Percentiles rank a stretch among this genome's conserved stretches.
Evolutionary conservation across 2,888 invertebrate species (phyloP).

Genomic region (Dryobotodes eremita): DNA sequence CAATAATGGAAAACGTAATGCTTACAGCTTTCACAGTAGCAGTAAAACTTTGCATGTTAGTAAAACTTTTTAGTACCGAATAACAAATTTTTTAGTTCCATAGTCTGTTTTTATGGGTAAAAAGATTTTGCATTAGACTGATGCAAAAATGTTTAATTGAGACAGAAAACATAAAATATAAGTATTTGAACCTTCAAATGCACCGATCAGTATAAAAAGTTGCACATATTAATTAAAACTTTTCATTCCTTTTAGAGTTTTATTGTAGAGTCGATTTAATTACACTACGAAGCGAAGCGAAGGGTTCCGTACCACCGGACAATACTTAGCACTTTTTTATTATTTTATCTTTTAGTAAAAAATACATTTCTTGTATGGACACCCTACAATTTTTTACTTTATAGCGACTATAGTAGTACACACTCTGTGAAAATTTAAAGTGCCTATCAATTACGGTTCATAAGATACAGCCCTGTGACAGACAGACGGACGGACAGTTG

Average conservation of each 20-base stretch:
- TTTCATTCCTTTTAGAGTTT: not conserved
- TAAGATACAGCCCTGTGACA: too few species aligned
- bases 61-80: constrained; percentile 11
- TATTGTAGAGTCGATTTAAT: not conserved
- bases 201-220: not conserved
- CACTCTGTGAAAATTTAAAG: too few species aligned
- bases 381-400: too few species aligned
- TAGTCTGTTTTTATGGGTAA: constrained; percentile 11
- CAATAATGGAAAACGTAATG: constrained; percentile 10
- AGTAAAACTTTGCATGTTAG: constrained; percentile 18
- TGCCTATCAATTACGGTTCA: too few species aligned
- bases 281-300: too few species aligned
- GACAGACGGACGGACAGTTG: too few species aligned
- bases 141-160: not conserved
- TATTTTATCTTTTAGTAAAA: too few species aligned
- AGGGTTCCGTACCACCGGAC: not conserved
- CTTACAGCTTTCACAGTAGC: constrained; percentile 27
- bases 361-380: not conserved
- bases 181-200: not conserved
- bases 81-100: not conserved
- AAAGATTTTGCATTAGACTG: constrained; percentile 10
- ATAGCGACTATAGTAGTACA: too few species aligned
- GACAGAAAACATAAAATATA: not conserved
- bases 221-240: not conserved
- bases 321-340: not conserved